Evolutionary conservation across 1,140 invertebrate genomes (phyloP).

Genomic region (Zaprionus camerounensis): DNA sequence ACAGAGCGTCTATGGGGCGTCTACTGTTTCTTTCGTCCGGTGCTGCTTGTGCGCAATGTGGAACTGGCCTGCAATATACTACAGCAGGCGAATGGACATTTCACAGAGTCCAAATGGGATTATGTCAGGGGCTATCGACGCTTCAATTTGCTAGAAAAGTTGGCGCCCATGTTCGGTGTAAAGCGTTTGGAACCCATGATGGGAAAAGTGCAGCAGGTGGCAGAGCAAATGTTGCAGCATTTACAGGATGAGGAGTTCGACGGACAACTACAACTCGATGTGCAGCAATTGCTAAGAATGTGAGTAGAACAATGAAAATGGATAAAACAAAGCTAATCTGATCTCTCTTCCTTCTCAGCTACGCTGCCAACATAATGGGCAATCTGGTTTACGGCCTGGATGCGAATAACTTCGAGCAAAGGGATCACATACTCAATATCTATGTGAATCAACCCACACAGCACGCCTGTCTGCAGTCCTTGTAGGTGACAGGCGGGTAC

Average conservation of each 20-base stretch:
- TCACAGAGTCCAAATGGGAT: slow-evolving; percentile 71
- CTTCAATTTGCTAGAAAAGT: slow-evolving; percentile 72
- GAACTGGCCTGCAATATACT: slow-evolving; percentile 63
- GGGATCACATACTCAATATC: slow-evolving; percentile 65
- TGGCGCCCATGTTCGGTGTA: slow-evolving; percentile 61
- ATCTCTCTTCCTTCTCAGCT: slow-evolving; percentile 30
- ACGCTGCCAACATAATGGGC: slow-evolving; percentile 70
- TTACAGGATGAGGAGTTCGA: slow-evolving; percentile 28
- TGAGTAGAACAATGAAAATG: slow-evolving; percentile 29
- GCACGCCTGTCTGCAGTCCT: slow-evolving; percentile 53
- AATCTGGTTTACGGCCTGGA: slow-evolving; percentile 76
- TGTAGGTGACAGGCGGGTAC: slow-evolving; percentile 45
- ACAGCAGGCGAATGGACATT: slow-evolving; percentile 64
- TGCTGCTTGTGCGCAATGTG: slow-evolving; percentile 65
- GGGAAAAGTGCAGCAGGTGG: slow-evolving; percentile 60
- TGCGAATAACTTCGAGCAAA: slow-evolving; percentile 69
- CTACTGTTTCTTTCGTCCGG: slow-evolving; percentile 76
- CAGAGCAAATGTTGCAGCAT: slow-evolving; percentile 58
- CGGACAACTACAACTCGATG: slow-evolving; percentile 43
- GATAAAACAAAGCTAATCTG: not conserved
- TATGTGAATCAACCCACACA: slow-evolving; percentile 42
- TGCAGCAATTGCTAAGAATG: slow-evolving; percentile 72
- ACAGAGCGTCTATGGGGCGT: slow-evolving; percentile 65
- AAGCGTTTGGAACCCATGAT: slow-evolving; percentile 60
- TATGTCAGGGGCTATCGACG: slow-evolving; percentile 66